These are phyloP conservation scores for Leptothorax acervorum DNA, from an alignment of 2,888 invertebrate genomes.

Conservation along the genomic window DNA sequence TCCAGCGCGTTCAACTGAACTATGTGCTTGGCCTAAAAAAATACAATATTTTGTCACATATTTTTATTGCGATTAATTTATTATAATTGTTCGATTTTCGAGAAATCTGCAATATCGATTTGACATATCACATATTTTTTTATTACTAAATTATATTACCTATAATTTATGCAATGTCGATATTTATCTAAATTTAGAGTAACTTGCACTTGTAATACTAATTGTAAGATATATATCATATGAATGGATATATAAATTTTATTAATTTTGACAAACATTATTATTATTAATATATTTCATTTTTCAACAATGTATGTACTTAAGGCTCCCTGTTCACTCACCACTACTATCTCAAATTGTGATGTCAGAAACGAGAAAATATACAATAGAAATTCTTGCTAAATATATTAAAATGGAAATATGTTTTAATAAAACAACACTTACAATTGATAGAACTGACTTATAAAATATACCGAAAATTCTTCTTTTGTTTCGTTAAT, in stretches of 20 bases:
- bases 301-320: not conserved
- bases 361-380: too few relatives aligned
- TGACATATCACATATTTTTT: not conserved
- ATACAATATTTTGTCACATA: not conserved
- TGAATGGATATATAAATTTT: not conserved
- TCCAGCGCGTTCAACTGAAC: conserved; percentile 97
- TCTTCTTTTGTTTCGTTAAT: too few relatives aligned
- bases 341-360: too few relatives aligned
- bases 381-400: too few relatives aligned
- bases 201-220: not conserved
- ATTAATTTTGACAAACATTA: not conserved
- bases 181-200: not conserved
- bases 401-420: too few relatives aligned
- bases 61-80: conserved; percentile 3
- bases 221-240: not conserved
- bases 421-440: too few relatives aligned
- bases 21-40: conserved; percentile 93
- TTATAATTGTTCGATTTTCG: not conserved
- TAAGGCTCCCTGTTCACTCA: too few relatives aligned
- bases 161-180: not conserved
- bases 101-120: not conserved
- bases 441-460: too few relatives aligned
- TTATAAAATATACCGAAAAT: too few relatives aligned
- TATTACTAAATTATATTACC: not conserved
- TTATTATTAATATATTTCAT: not conserved